A percentile compares a stretch with the other conserved stretches of the same genome.
Evolutionary conservation across 2,113 vertebrate genomes (phyloP).

Genomic region (Petrocephalus microphthalmus): DNA sequence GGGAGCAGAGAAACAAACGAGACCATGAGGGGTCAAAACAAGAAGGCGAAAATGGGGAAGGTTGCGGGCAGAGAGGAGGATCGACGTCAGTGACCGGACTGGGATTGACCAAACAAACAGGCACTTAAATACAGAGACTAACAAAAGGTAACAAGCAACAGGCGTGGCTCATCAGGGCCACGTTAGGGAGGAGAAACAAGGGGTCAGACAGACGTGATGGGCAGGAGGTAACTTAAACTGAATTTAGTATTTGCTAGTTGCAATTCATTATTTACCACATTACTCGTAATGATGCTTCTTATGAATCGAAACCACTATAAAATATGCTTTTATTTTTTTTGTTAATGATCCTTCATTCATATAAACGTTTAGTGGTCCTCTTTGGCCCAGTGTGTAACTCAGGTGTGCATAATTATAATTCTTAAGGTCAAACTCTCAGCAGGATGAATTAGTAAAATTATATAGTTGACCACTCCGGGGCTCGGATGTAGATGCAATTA

Average conservation of each 20-base stretch:
- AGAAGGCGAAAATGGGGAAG: neutral
- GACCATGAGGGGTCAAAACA: neutral
- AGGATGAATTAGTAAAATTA: slow-evolving; percentile 73
- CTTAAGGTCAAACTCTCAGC: slow-evolving; percentile 73
- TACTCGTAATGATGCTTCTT: slow-evolving; percentile 35
- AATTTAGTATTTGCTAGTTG: neutral
- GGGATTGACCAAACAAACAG: neutral
- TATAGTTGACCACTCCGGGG: slow-evolving; percentile 70
- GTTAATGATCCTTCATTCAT: slow-evolving; percentile 65
- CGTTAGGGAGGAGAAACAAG: neutral
- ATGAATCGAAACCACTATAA: slow-evolving; percentile 41
- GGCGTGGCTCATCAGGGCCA: neutral
- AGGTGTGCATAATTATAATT: slow-evolving; percentile 74
- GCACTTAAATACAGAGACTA: neutral
- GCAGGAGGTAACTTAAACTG: neutral
- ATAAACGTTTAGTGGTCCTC: slow-evolving; percentile 59
- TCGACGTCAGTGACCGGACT: neutral
- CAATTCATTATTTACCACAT: slow-evolving; percentile 41
- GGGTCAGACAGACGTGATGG: neutral
- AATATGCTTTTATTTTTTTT: slow-evolving; percentile 63
- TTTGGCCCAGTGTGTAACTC: slow-evolving; percentile 59
- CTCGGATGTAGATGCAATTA: slow-evolving; percentile 68
- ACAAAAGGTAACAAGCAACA: neutral
- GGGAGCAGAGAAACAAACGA: neutral
- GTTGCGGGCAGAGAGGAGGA: neutral